Base-by-base conservation (phyloP, 2,888 invertebrate genomes). In the Aquatica leii region DNA sequence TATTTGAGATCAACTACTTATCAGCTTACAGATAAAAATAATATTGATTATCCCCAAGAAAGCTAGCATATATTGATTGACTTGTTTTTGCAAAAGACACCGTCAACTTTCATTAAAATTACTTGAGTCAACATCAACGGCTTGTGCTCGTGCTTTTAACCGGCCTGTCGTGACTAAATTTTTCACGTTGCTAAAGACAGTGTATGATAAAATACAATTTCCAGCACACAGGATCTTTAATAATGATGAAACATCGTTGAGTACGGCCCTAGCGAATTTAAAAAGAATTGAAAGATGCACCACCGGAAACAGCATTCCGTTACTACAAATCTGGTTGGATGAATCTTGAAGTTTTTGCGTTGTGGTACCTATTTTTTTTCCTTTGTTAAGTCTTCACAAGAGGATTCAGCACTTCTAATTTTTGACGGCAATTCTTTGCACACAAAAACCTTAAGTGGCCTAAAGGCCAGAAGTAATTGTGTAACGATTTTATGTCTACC, bases 401-500 rank as follows among this genome's bases (percentile, higher is more conserved):
- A 37, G 9, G 14, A 37, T 12, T 11, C 37, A 5, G 37, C 11
- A 12, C 37, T 37, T 12, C 14, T 6, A 37, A 37, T 37, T 37
- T 11, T 37, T 11, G 3, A 37, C 11, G 14, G n/a, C 14, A 3
- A 37, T 37, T 3, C 9, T 3, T 37, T 11, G 9, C 37, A 12
- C 14, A 12, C 37, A 37, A 12, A 6, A 12, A 37, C 2, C 9
- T 37, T 37, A 12, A 37, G 9, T 37, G 3, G 2, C 37, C 11
- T 5, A 37, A 37, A 37, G 9, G 2, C 14, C 37, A 37, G 37
- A 12, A 49, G 65, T 21, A 71, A 73, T 63, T 58, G 69, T 41
- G 73, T 77, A 6, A 68, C 71, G 9, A 70, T 82, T 18, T 46
- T 81, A 1, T 78, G 77, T 52, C 65, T 77, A 31, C 78, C 76